Base-by-base conservation (phyloP, 2,113 vertebrate species). In the Ctenodactylus gundi region DNA sequence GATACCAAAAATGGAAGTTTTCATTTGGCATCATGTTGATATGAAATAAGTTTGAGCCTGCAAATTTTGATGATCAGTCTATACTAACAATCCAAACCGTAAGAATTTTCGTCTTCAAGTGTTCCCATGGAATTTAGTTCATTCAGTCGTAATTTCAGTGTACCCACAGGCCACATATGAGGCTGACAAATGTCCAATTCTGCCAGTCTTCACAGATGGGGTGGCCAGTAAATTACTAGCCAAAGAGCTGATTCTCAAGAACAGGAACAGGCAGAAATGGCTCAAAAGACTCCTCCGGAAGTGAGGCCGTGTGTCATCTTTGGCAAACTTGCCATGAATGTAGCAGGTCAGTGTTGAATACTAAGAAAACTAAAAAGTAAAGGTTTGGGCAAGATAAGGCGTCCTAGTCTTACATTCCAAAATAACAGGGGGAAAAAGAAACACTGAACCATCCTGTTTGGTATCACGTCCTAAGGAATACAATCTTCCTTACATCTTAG, bases 201-300 rank as follows among this genome's bases (percentile, higher is more conserved):
- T 46, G 31, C 5, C 20, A 17, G 49, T 58, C 15, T 77, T 15
- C 0, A 0, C 13, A 3, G 44, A 44, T 1, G 8, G 0, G 3
- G 14, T n/a, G 1, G 67, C 9, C 21, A 34, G 23, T 27, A n/a
- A 1, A 2, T 12, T 64, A 60, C 23, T 11, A 7, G 1, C 15
- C 21, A 4, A 21, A 55, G 51, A 84, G 12, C 2, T 83, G 39
- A 70, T 89, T 82, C 39, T 51, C 23, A 27, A 27, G 39, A 60
- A 73, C 6, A 23, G 1, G 34, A 13, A 29, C 17, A 8, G 9
- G 12, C 7, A 4, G 10, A 3, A 17, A 3, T 34, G 1, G 23
- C 49, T 72, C 85, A n/a, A 14, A 88, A 29, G 2, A 70, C 39
- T 53, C 11, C 31, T 25, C 29, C 58, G 46, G 70, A 90, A 86